These are phyloP conservation scores for Pteronotus mesoamericanus DNA, from an alignment of 2,797 vertebrate genomes.

Conservation along the genomic window DNA sequence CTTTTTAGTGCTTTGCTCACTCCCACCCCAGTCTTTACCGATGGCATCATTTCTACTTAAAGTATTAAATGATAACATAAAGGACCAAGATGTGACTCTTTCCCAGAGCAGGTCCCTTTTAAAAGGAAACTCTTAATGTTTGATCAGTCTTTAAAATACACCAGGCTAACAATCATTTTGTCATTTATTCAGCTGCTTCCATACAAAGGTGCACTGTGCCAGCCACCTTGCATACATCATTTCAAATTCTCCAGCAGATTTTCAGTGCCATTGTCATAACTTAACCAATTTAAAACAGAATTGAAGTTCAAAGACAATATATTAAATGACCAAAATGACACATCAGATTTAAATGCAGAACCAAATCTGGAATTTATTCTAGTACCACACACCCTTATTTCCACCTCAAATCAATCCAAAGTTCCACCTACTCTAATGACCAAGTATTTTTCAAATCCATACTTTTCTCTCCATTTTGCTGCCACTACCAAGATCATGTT, in stretches of 20 bases:
- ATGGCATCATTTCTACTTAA: neutral
- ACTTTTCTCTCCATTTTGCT: neutral
- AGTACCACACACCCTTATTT: neutral
- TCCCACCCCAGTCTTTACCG: neutral
- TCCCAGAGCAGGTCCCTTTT: neutral
- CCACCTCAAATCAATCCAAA: neutral
- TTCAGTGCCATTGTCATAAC: neutral
- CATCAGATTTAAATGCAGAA: slow-evolving; percentile 31
- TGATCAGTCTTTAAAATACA: neutral
- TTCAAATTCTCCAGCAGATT: neutral
- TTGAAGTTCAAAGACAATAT: neutral
- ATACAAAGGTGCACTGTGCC: neutral
- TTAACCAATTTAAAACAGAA: neutral
- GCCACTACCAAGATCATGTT: neutral
- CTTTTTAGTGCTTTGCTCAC: too few relatives aligned
- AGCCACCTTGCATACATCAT: neutral
- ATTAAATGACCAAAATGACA: neutral
- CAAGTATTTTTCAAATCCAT: neutral
- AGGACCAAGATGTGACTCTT: neutral
- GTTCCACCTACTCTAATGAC: neutral
- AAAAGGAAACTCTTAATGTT: neutral
- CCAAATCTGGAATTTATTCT: neutral
- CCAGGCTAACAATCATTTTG: neutral
- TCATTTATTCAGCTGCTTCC: neutral
- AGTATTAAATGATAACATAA: neutral